Base-by-base conservation (phyloP, 2,888 invertebrate genomes). In the Chirona hameri region DNA sequence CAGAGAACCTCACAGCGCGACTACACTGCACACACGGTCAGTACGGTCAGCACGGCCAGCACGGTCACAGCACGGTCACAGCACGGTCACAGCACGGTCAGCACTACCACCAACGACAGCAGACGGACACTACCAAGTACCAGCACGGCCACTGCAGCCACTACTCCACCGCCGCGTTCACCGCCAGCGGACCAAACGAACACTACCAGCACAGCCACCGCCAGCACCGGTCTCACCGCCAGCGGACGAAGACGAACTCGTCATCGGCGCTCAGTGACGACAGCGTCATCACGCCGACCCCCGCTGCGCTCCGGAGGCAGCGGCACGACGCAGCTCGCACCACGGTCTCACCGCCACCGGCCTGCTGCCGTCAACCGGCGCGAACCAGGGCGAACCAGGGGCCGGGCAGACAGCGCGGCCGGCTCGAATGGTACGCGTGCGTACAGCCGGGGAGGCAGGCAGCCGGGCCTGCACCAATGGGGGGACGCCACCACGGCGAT, bases 221-320 rank as follows among this genome's bases (percentile, higher is more conserved):
- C 52, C 48, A 80, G 4, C 39, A 5, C 48, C 12, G 12, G n/a
- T 18, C 80, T 80, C 80, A 80, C 80, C 80, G 52, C 52, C 48
- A 80, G 18, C 29, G n/a, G 52, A 80, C 52, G 52, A n/a, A 80
- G 18, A 80, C 80, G 52, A 80, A 80, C 80, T 80, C 80, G 21
- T 80, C 80, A n/a, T 80, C 80, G 21, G 80, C 80, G 18, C 52
- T 9, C 80, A 27, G 52, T 3, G 80, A 80, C 5, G 52, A 52
- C 27, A 80, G 29, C 52, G 80, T 80, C 80, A 80, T 76, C 21
- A 0, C 76, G 24, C 9, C 46, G 39, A 21, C 29, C 69, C 29
- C 27, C n/a, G 15, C 29, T 10, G 12, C 5, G 14, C 14, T 5
- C 69, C 0, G 29, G 27, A 27, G 14, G 15, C 18, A 0, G 18